phyloP scores from a whole-genome alignment of 2,888 invertebrate genomes.

The Neoascia interrupta region DNA sequence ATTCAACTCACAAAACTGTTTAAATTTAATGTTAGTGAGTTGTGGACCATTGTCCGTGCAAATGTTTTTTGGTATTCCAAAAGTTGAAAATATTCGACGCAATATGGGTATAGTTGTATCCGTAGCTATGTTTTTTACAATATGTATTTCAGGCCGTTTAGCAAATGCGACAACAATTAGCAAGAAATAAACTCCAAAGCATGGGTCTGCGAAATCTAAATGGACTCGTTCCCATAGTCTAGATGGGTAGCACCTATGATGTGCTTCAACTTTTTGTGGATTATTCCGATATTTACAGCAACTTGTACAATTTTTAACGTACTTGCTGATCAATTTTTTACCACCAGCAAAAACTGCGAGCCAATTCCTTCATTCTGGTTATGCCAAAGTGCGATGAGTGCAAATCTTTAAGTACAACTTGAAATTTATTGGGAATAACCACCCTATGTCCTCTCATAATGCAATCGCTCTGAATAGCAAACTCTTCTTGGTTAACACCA shows the following conservation, averaged over 20 bases:
- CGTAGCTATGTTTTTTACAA: conserved; percentile 59
- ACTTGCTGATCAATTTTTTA: conserved; percentile 48
- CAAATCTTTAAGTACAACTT: conserved; percentile 49
- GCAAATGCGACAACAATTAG: conserved; percentile 57
- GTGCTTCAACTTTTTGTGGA: neutral
- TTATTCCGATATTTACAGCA: neutral
- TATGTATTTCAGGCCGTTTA: conserved; percentile 71
- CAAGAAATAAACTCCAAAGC: conserved; percentile 53
- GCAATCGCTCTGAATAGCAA: no score
- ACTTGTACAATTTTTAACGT: neutral
- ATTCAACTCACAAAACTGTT: neutral
- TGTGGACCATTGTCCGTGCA: neutral
- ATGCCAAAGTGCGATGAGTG: conserved; percentile 56
- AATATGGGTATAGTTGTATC: conserved; percentile 50
- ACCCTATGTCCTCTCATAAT: conserved; percentile 59
- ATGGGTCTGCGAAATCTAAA: conserved; percentile 62
- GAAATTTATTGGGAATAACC: conserved; percentile 58
- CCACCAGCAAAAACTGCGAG: conserved; percentile 71
- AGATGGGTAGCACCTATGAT: neutral
- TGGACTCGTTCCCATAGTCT: conserved; percentile 39
- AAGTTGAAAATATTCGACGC: conserved; percentile 5
- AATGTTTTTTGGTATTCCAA: neutral
- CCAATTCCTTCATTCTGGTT: conserved; percentile 57
- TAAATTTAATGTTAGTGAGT: neutral
- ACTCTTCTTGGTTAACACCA: no score